phyloP scores from a whole-genome alignment of 2,888 invertebrate genomes.

The Drosophila ezoana region DNA sequence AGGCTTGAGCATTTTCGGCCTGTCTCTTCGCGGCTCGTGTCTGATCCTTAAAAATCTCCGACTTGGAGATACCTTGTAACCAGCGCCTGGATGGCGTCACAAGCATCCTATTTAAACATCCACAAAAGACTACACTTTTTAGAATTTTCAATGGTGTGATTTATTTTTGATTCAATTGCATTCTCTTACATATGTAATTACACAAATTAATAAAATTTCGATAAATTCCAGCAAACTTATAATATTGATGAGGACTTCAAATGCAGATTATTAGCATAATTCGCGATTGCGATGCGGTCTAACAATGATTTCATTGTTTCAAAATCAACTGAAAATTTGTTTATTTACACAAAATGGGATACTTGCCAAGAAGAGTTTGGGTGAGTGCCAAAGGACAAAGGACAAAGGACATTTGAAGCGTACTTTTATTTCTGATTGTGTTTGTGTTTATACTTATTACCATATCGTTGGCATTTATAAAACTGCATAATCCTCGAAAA shows the following conservation, averaged over 20 bases:
- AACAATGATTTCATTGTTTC: conserved; percentile 14
- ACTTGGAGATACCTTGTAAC: too few species aligned
- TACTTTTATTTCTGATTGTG: not conserved
- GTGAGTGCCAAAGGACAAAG: not conserved
- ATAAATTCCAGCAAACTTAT: conserved; percentile 19
- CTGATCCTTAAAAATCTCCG: too few species aligned
- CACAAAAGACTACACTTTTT: not conserved
- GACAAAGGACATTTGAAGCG: not conserved
- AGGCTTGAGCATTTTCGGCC: too few species aligned
- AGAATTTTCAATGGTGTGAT: conserved; percentile 68
- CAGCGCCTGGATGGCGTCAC: too few species aligned
- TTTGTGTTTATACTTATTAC: not conserved
- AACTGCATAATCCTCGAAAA: not conserved
- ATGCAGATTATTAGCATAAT: not conserved
- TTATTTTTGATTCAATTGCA: conserved; percentile 79
- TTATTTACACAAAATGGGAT: conserved; percentile 24
- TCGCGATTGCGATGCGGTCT: not conserved
- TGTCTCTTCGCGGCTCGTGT: too few species aligned
- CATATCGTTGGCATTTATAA: not conserved
- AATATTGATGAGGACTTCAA: conserved; percentile 1
- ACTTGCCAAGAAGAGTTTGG: conserved; percentile 3
- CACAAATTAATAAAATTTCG: conserved; percentile 50
- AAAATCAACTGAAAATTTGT: conserved; percentile 16
- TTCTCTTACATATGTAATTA: conserved; percentile 58
- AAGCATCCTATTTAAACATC: too few species aligned